Percentiles rank a stretch among this genome's conserved stretches.
Evolutionary conservation across 2,797 vertebrate species (phyloP).

Genomic region (Euphonia xanthogaster): DNA sequence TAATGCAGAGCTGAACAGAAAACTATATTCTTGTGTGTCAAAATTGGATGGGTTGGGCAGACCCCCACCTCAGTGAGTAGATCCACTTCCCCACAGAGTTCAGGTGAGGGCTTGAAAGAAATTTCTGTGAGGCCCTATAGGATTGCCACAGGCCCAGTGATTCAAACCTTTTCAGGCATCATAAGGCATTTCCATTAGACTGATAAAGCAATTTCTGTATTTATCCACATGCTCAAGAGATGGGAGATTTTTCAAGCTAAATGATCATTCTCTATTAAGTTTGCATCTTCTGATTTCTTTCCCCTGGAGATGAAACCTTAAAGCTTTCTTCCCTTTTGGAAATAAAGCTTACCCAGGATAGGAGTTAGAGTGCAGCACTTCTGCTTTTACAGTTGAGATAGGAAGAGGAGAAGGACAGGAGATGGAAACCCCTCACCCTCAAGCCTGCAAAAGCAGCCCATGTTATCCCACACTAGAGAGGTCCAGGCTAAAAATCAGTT

Average conservation of each 20-base stretch:
- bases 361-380: too few relatives aligned
- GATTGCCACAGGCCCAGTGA: neutral
- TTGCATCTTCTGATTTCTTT: neutral
- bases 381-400: fast-evolving
- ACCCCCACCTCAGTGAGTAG: neutral
- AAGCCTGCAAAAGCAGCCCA: neutral
- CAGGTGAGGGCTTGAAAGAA: neutral
- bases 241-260: neutral
- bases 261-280: fast-evolving
- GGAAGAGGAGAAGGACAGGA: neutral
- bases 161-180: neutral
- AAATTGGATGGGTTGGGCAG: neutral
- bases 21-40: neutral
- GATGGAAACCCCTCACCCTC: neutral
- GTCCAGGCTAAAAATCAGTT: neutral
- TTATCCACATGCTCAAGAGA: neutral
- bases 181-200: neutral
- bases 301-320: neutral
- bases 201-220: neutral
- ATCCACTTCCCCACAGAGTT: neutral
- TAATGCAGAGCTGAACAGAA: neutral
- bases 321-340: neutral
- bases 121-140: neutral
- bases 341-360: neutral
- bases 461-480: neutral